Evolutionary conservation across 1,140 invertebrate genomes (phyloP).

Genomic region (Drosophila grimshawi): DNA sequence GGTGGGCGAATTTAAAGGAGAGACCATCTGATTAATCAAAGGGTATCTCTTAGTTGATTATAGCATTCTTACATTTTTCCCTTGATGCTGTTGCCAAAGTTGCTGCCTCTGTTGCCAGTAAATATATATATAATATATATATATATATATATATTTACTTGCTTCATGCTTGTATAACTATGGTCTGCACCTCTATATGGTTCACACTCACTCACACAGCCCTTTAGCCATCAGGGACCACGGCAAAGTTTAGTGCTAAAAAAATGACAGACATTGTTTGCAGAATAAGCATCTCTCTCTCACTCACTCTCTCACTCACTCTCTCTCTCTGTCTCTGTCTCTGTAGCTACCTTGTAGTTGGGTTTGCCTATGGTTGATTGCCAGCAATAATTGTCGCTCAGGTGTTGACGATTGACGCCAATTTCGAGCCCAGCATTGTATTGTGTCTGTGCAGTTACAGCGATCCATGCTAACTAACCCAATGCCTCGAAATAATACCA

Average conservation of each 20-base stretch:
- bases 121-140: too few species aligned
- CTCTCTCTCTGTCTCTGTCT: neutral
- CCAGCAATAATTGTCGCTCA: slow-evolving; percentile 72
- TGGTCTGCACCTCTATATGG: too few species aligned
- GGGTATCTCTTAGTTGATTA: too few species aligned
- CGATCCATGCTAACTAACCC: slow-evolving; percentile 24
- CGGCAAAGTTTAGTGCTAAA: slow-evolving; percentile 16
- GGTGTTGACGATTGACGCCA: slow-evolving; percentile 70
- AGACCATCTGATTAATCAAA: too few species aligned
- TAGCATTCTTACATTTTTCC: too few species aligned
- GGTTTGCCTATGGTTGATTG: slow-evolving; percentile 59
- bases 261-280: slow-evolving; percentile 15
- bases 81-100: too few species aligned
- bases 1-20: too few species aligned
- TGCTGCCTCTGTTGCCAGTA: too few species aligned
- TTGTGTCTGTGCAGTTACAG: slow-evolving; percentile 40
- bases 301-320: neutral
- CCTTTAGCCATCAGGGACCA: too few species aligned
- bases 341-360: slow-evolving; percentile 3
- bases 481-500: slow-evolving; percentile 1
- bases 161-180: too few species aligned
- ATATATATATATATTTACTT: too few species aligned
- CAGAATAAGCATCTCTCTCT: neutral
- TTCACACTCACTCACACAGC: too few species aligned
- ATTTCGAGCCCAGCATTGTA: slow-evolving; percentile 41